A percentile compares a stretch with the other conserved stretches of the same genome.
Evolutionary conservation across 2,113 vertebrate species (phyloP).

Genomic region (Sturnira hondurensis): DNA sequence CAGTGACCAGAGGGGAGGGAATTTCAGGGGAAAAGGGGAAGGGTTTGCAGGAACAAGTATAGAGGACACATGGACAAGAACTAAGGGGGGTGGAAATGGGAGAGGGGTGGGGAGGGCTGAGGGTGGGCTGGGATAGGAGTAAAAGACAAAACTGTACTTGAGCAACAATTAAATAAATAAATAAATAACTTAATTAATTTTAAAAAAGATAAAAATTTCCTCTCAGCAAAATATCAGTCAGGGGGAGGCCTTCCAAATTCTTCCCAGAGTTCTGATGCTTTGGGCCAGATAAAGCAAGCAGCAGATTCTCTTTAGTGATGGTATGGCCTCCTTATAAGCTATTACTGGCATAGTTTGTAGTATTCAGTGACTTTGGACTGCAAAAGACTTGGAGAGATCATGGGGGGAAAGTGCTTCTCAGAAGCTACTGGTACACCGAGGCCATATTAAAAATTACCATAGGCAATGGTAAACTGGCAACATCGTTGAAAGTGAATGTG

Average conservation of each 20-base stretch:
- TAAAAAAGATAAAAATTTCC: too few relatives aligned
- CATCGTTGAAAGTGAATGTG: background rate
- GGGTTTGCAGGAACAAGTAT: too few relatives aligned
- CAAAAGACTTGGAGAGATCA: background rate
- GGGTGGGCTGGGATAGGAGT: too few relatives aligned
- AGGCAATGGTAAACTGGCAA: accelerated
- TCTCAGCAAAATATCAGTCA: background rate
- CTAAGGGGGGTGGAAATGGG: too few relatives aligned
- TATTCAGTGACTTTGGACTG: background rate
- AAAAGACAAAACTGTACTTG: too few relatives aligned
- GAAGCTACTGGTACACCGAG: background rate
- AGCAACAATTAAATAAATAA: too few relatives aligned
- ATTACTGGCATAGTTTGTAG: background rate
- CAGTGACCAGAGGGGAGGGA: too few relatives aligned
- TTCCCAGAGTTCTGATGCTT: background rate
- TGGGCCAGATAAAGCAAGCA: background rate
- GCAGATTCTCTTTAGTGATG: background rate
- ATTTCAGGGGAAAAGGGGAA: too few relatives aligned
- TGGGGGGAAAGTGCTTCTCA: background rate
- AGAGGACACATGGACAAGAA: too few relatives aligned
- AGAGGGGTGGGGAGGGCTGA: too few relatives aligned
- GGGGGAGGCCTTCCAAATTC: background rate
- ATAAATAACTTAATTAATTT: too few relatives aligned
- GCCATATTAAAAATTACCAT: background rate
- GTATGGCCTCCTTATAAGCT: background rate